Evolutionary conservation across 2,113 vertebrate species (phyloP), one percentile per base, ranked within the genome.

Genomic region (Alethe castanea): DNA sequence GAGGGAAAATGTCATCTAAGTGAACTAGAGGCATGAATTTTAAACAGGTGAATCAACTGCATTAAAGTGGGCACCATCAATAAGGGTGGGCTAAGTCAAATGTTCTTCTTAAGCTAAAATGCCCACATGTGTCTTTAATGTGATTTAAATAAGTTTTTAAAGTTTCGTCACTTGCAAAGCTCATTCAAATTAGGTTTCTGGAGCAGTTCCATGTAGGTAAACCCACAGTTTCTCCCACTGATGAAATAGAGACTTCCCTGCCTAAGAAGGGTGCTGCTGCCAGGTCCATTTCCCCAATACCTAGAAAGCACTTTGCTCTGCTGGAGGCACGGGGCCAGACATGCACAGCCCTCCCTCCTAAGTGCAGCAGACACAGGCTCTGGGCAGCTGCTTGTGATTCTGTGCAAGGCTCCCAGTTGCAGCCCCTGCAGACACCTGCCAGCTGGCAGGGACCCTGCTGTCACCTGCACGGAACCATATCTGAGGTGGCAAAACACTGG

Each of bases 301-400:
- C 40, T 60, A 24, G 70, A 56, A 71, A 85, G 70, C 53, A 2
- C 20, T 74, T 84, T 25, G 73, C 73, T 67, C 16, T 56, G 59
- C 20, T 1, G 18, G 38, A 59, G 52, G 52, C 79, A 7, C 0
- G 1, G 77, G 57, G 57, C 44, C 62, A 90, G 70, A 4, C 0
- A 0, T 3, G 25, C 2, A 0, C 26, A 19, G 40, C 18, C 86
- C 16, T 76, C 54, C 17, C n/a, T 44, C 1, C 0, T 16, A 5
- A 66, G 48, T 2, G 38, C 62, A n/a, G 73, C 57, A 64, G 33
- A 6, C 6, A 9, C 25, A 1, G 67, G 38, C 45, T 81, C 36
- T 56, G 74, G 57, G 61, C 69, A 74, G 52, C 81, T 74, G 77
- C 57, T 6, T 0, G 1, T 57, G 80, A 35, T 23, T 54, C 42